phyloP scores from a whole-genome alignment of 2,888 invertebrate species.

The Agonopterix alstromeriana region DNA sequence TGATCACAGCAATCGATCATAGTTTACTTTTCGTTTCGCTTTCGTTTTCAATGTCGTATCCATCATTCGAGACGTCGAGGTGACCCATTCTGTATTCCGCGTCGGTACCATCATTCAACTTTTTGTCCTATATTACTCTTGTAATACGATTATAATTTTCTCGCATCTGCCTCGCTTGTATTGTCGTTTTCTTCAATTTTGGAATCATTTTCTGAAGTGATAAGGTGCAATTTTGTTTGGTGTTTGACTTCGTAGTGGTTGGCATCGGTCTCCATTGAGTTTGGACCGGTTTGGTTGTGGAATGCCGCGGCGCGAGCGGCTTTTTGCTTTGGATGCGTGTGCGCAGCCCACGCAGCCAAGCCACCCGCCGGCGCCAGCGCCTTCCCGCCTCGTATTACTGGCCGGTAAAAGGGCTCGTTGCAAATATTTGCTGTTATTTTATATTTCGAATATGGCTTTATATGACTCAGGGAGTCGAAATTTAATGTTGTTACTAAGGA shows the following conservation, averaged over 20 bases:
- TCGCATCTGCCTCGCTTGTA: slow-evolving; percentile 24
- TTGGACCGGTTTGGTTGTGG: slow-evolving; percentile 62
- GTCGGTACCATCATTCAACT: slow-evolving; percentile 49
- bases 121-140: slow-evolving; percentile 55
- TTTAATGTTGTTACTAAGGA: not conserved
- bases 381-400: slow-evolving; percentile 36
- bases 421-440: slow-evolving; percentile 50
- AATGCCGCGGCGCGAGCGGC: slow-evolving; percentile 58
- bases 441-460: not conserved
- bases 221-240: slow-evolving; percentile 32
- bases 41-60: slow-evolving; percentile 15
- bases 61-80: slow-evolving; percentile 52
- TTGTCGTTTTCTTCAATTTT: slow-evolving; percentile 14
- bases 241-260: slow-evolving; percentile 17
- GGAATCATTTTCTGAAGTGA: slow-evolving; percentile 18
- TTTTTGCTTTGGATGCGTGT: slow-evolving; percentile 25
- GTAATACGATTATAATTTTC: slow-evolving; percentile 63
- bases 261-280: slow-evolving; percentile 63
- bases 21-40: slow-evolving; percentile 1
- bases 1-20: not conserved
- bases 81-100: slow-evolving; percentile 48
- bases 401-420: slow-evolving; percentile 52
- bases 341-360: slow-evolving; percentile 51
- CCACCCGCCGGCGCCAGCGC: slow-evolving; percentile 22
- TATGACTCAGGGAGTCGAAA: not conserved